Evolutionary conservation across 2,888 invertebrate genomes (phyloP), one percentile per base, ranked within the genome.

Genomic region (Crematogaster levior): DNA sequence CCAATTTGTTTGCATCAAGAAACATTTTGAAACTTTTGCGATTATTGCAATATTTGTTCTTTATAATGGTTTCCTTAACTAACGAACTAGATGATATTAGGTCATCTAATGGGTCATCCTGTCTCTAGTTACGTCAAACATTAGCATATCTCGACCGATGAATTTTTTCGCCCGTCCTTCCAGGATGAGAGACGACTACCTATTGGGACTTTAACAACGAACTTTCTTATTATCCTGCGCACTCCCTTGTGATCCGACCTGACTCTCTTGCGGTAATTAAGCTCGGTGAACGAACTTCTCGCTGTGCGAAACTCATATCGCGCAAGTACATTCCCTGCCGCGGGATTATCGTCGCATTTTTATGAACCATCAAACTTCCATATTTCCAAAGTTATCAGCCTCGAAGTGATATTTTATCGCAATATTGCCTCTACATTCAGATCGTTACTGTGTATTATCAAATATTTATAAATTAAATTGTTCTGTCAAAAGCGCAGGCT

Each of bases 1-100:
- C 7, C 24, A 37, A 73, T 30, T n/a, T 30, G 1, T 53, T 53
- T 34, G 15, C 77, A 18, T 6, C 18, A 27, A 15, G 7, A 43
- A 9, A 27, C 18, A 63, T 0, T 24, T 40, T 37, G 34, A 61
- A 37, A 61, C 7, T 24, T 37, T n/a, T 2, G 0, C 40, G 4
- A 3, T 27, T 24, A 27, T 43, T 10, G 2, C 85, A 84, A 89
- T 86, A 84, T 86, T 88, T 85, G 87, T 79, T 86, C 15, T 40
- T 61, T 12, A 37, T n/a, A 46, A 3, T 70, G 84, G 75, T 82
- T 87, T 85, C 89, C 90, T 91, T 90, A 89, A 90, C 88, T 90
- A 90, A 90, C 89, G 86, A 91, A 46, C n/a, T 65, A 66, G 80
- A 66, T 18, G 46, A 46, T 15, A 21, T 51, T 77, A 74, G n/a